Conservation (phyloP, 2,113 vertebrate species). For the Polypterus bichir region DNA sequence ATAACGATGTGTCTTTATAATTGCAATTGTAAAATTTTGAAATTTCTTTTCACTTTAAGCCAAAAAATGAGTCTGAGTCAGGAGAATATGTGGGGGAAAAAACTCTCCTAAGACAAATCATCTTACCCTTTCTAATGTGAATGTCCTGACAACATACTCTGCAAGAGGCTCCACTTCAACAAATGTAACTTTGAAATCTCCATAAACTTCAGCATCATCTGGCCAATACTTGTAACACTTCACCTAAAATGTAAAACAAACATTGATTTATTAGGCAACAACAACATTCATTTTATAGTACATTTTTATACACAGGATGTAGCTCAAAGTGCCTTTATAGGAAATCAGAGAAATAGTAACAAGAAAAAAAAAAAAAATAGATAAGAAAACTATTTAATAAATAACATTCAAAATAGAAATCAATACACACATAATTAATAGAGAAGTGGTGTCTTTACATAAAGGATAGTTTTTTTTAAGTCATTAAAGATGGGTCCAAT, state of each 20-base stretch:
- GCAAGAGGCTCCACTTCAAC: slow-evolving; percentile 91
- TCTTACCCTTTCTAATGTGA: slow-evolving; percentile 90
- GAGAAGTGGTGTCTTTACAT: too few relatives aligned
- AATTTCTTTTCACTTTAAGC: too few relatives aligned
- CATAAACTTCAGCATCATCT: slow-evolving; percentile 90
- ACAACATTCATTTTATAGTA: neutral
- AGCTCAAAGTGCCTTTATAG: too few relatives aligned
- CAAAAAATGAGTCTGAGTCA: too few relatives aligned
- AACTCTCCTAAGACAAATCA: neutral
- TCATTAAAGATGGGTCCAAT: too few relatives aligned
- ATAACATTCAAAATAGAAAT: slow-evolving; percentile 1
- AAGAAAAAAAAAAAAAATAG: too few relatives aligned
- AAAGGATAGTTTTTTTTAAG: neutral
- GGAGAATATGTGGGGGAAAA: too few relatives aligned
- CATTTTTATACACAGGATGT: too few relatives aligned
- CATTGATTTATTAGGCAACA: neutral
- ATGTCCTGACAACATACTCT: slow-evolving; percentile 92
- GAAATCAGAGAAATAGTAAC: too few relatives aligned
- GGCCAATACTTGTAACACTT: slow-evolving; percentile 99
- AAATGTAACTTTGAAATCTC: slow-evolving; percentile 94
- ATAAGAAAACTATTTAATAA: fast-evolving
- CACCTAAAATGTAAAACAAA: slow-evolving; percentile 52
- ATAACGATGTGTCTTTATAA: too few relatives aligned
- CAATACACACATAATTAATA: neutral
- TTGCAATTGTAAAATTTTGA: too few relatives aligned